Conservation (phyloP, 2,888 invertebrate genomes). For the Clusia tigrina region DNA sequence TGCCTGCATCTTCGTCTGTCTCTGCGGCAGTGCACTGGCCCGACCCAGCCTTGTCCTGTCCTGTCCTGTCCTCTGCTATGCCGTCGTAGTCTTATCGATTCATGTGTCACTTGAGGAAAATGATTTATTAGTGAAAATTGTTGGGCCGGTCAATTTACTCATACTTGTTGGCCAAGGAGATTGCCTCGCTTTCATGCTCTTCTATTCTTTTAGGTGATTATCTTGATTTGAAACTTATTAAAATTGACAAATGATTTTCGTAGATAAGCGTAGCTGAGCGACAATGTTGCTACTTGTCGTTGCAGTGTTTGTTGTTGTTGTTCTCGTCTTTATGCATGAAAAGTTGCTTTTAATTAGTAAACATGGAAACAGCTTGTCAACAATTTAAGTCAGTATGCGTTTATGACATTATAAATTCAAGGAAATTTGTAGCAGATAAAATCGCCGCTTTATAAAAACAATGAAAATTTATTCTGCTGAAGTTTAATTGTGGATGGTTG, state of each 20-base stretch:
- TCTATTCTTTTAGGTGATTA: conserved; percentile 47
- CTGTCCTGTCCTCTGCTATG: too few relatives aligned
- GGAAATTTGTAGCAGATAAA: conserved; percentile 5
- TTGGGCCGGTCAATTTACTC: conserved; percentile 36
- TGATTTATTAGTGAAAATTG: conserved; percentile 59
- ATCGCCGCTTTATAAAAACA: too few relatives aligned
- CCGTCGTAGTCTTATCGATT: conserved; percentile 7
- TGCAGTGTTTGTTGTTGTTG: conserved; percentile 18
- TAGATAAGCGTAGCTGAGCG: conserved; percentile 44
- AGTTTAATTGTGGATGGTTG: too few relatives aligned
- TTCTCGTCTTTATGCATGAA: conserved; percentile 11
- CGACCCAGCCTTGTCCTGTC: conserved; percentile 34
- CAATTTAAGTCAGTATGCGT: not conserved
- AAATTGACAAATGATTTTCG: conserved; percentile 56
- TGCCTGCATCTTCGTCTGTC: conserved; percentile 56
- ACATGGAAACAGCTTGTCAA: conserved; percentile 26
- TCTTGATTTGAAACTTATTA: conserved; percentile 56
- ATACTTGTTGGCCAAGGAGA: conserved; percentile 46
- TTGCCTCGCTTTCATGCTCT: conserved; percentile 37
- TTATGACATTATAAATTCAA: not conserved
- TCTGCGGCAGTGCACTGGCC: conserved; percentile 28
- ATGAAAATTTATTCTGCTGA: too few relatives aligned
- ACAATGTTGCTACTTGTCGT: conserved; percentile 35
- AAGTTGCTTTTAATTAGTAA: conserved; percentile 25
- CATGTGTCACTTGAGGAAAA: conserved; percentile 40